These are phyloP conservation scores for Piliocolobus tephrosceles DNA, from an alignment of 2,113 vertebrate species.

Conservation along the genomic window DNA sequence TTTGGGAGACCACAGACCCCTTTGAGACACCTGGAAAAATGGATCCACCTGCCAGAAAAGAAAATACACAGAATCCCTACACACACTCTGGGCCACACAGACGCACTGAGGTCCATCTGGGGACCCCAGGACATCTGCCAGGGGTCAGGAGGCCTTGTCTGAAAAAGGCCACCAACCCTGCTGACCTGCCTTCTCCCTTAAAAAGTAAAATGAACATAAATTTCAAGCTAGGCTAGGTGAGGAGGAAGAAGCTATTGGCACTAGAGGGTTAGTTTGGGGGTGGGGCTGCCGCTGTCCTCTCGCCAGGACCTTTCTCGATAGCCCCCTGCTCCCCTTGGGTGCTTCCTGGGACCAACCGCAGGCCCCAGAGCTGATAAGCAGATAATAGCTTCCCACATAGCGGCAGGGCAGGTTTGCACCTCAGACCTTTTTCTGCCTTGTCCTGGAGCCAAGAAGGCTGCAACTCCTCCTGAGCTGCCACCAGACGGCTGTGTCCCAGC, in stretches of 20 bases:
- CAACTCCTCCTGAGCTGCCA: rapidly evolving
- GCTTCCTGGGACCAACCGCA: neutral
- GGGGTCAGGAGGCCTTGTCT: neutral
- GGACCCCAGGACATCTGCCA: neutral
- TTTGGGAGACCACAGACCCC: neutral
- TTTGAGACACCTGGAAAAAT: neutral
- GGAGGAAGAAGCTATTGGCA: neutral
- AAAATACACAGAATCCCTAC: neutral
- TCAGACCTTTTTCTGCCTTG: neutral
- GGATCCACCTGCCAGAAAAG: neutral
- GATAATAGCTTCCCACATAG: neutral
- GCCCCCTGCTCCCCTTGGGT: rapidly evolving
- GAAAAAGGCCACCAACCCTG: neutral
- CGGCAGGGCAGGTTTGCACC: neutral
- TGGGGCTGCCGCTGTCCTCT: neutral
- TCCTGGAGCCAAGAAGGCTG: no score
- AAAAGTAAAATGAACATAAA: neutral
- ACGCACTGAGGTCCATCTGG: rapidly evolving
- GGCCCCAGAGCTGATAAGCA: neutral
- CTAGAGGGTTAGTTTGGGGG: rapidly evolving
- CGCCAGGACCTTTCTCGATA: neutral
- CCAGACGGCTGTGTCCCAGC: no score
- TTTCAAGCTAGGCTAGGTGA: neutral
- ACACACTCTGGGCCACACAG: neutral
- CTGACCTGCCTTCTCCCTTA: neutral